Conservation (phyloP, 2,113 vertebrate species). For the Entomyzon cyanotis region DNA sequence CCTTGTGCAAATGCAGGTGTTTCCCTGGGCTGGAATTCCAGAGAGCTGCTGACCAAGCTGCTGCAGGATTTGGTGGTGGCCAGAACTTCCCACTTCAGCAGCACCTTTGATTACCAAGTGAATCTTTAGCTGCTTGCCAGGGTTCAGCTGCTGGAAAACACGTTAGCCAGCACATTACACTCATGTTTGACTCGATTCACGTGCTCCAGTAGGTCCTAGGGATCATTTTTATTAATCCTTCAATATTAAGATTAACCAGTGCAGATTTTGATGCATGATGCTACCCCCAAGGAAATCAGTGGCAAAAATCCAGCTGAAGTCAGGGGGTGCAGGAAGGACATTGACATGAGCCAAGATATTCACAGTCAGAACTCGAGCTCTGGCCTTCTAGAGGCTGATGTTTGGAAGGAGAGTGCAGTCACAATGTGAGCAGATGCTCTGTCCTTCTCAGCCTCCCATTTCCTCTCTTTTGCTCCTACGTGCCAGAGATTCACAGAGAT, state of each 20-base stretch:
- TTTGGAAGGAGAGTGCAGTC: constrained; percentile 4
- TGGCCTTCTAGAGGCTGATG: not conserved
- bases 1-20: not conserved
- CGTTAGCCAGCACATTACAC: not conserved
- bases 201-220: not conserved
- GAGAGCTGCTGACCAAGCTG: not conserved
- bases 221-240: not conserved
- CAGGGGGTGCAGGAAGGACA: not conserved
- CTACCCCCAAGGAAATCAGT: not conserved
- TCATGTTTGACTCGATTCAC: not conserved
- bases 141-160: not conserved
- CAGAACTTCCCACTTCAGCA: not conserved
- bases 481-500: constrained; percentile 21
- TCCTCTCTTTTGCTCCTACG: not conserved
- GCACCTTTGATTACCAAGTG: not conserved
- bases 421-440: constrained; percentile 34
- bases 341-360: not conserved
- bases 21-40: not conserved
- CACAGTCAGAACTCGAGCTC: not conserved
- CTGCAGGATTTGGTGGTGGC: not conserved
- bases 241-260: not conserved
- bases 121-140: not conserved
- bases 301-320: constrained; percentile 17
- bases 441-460: constrained; percentile 14
- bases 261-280: not conserved